A percentile compares a stretch with the other conserved stretches of the same genome.
Evolutionary conservation across 1,140 invertebrate species (phyloP).

Genomic region (Teleogryllus occipitalis): DNA sequence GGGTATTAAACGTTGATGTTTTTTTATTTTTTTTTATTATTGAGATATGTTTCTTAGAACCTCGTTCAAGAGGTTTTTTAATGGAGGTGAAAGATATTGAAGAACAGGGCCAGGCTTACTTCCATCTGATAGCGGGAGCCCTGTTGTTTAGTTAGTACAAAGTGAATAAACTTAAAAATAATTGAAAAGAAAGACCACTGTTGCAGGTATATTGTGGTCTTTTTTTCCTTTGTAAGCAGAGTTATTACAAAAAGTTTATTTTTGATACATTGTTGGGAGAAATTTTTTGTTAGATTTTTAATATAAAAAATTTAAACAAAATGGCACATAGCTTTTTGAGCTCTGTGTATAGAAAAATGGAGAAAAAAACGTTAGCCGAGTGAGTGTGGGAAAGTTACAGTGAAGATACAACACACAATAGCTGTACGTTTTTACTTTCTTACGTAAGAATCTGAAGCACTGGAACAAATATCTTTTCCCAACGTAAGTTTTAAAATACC

Average conservation of each 20-base stretch:
- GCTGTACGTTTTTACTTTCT: conserved; percentile 18
- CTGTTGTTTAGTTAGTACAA: conserved; percentile 36
- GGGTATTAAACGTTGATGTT: conserved; percentile 18
- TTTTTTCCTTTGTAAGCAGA: conserved; percentile 32
- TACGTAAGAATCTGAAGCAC: neutral
- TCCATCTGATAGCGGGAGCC: conserved; percentile 16
- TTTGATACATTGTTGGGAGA: conserved; percentile 45
- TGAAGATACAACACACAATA: conserved; percentile 11
- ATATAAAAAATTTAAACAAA: conserved; percentile 25
- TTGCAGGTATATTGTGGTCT: conserved; percentile 35
- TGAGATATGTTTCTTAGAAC: conserved; percentile 18
- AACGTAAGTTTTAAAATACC: neutral
- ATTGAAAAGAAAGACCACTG: conserved; percentile 33
- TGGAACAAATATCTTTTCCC: conserved; percentile 7
- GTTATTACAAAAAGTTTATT: conserved; percentile 41
- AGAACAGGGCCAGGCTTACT: conserved; percentile 16
- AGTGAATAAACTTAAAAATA: conserved; percentile 29
- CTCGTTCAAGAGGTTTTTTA: conserved; percentile 21
- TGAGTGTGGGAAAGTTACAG: conserved; percentile 16
- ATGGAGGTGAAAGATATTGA: conserved; percentile 20
- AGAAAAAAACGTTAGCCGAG: conserved; percentile 24
- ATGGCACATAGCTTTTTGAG: conserved; percentile 24
- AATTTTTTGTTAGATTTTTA: conserved; percentile 38
- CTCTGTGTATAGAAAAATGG: conserved; percentile 23
- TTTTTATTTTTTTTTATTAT: conserved; percentile 16